phyloP scores from a whole-genome alignment of 1,140 invertebrate genomes.

The Hetaerina americana region DNA sequence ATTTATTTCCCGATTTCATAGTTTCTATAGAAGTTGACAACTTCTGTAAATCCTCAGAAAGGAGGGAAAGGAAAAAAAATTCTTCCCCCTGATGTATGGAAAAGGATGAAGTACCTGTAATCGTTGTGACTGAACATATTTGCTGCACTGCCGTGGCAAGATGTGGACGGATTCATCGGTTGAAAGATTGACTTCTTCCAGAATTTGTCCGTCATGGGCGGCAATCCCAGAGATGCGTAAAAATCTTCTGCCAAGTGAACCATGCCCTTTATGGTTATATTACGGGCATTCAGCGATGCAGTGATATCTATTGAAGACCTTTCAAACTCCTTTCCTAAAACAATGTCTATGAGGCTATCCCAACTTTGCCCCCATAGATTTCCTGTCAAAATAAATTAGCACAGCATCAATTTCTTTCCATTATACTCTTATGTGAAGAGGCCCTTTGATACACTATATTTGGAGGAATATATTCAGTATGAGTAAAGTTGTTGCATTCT shows the following conservation, averaged over 20 bases:
- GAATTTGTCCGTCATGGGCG: conserved; percentile 40
- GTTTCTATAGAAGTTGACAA: too few relatives aligned
- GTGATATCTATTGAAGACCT: conserved; percentile 33
- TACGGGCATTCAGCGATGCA: conserved; percentile 31
- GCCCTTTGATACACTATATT: too few relatives aligned
- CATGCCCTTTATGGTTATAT: conserved; percentile 44
- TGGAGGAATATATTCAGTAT: too few relatives aligned
- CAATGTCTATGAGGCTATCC: conserved; percentile 34
- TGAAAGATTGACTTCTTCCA: conserved; percentile 45
- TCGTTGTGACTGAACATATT: conserved; percentile 53
- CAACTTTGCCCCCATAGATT: conserved; percentile 49
- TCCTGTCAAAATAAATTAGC: conserved; percentile 26
- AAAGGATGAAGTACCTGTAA: conserved; percentile 37
- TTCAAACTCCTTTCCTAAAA: conserved; percentile 25
- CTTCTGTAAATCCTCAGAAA: too few relatives aligned
- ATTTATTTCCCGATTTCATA: too few relatives aligned
- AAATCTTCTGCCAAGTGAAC: conserved; percentile 46
- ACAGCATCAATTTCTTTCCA: too few relatives aligned
- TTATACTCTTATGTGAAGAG: too few relatives aligned
- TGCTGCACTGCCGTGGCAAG: conserved; percentile 51
- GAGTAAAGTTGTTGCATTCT: too few relatives aligned
- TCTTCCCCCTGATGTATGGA: neutral
- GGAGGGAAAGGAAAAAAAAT: too few relatives aligned
- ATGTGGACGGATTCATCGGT: conserved; percentile 19
- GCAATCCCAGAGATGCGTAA: conserved; percentile 45